Base-by-base conservation (phyloP, 2,888 invertebrate genomes). In the Archips crataeganus region DNA sequence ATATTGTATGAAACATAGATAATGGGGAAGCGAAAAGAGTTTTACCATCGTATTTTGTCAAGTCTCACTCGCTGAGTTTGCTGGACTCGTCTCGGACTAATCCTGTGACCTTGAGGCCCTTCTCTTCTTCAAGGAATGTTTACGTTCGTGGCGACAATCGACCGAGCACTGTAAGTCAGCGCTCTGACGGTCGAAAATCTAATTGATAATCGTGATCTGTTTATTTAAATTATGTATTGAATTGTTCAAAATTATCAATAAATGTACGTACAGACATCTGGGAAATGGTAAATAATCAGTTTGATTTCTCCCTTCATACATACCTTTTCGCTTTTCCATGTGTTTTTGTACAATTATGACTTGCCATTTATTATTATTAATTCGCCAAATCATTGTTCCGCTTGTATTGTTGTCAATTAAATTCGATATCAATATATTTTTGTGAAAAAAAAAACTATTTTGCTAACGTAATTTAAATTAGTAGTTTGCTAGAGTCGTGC, bases 371-470 rank as follows among this genome's bases (percentile, higher is more conserved):
- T 49, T 63, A 73, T 49, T 63, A 47, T 68, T 64, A 64, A 68
- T 62, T 59, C 68, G 73, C 73, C 73, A 73, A 69, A 64, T 42
- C 60, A 10, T 39, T 63, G 66, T 66, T 73, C 70, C 65, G 75
- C 66, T 75, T 73, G 49, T 59, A 60, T 62, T 57, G 47, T 70
- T 54, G 76, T 76, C 76, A 76, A 76, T 76, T 76, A 49, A 76
- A 65, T 67, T 70, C 63, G 39, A 76, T 62, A 62, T 61, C 34
- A 70, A 57, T 76, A 76, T 76, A 75, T 76, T 76, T 76, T 70
- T 74, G 54, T 75, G 72, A 67, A 75, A 70, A 76, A 74, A 75
- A 70, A 75, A 70, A 64, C 63, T 76, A 76, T 76, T 76, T 76
- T 76, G 72, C 76, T 76, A 57, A 23, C 54, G 23, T 66, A 42